These are phyloP conservation scores for Microctonus brassicae DNA, from an alignment of 2,888 invertebrate genomes.

Conservation along the genomic window DNA sequence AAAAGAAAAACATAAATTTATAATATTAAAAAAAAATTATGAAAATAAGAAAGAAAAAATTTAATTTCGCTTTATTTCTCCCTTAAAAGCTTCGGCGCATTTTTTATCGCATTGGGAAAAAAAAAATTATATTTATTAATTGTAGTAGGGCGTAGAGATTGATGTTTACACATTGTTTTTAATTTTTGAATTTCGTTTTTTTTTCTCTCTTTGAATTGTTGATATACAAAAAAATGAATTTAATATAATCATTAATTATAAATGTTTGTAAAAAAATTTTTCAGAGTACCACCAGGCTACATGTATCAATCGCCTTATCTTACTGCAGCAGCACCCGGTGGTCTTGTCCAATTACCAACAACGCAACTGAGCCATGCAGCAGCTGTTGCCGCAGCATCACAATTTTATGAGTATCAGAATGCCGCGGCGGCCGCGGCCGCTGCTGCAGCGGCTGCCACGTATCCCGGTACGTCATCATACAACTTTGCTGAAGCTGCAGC, in stretches of 20 bases:
- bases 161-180: not conserved
- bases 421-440: slow-evolving; percentile 80
- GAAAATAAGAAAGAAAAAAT: not conserved
- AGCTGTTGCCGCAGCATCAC: slow-evolving; percentile 84
- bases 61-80: not conserved
- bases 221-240: not conserved
- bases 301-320: slow-evolving; percentile 82
- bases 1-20: not conserved
- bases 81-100: slow-evolving; percentile 22
- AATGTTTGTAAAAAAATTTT: slow-evolving; percentile 56
- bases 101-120: slow-evolving; percentile 24
- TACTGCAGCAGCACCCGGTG: slow-evolving; percentile 74
- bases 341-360: slow-evolving; percentile 76
- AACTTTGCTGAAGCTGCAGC: slow-evolving; percentile 82
- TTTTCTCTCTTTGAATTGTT: not conserved
- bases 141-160: slow-evolving; percentile 19
- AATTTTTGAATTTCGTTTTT: not conserved
- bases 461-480: slow-evolving; percentile 79
- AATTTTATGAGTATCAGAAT: slow-evolving; percentile 86
- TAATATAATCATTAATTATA: not conserved
- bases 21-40: not conserved
- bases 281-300: slow-evolving; percentile 82
- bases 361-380: slow-evolving; percentile 81
- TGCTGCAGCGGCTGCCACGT: slow-evolving; percentile 79
- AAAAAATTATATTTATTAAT: slow-evolving; percentile 8